Conservation (phyloP, 2,797 vertebrate genomes). For the Clarias pachynema region DNA sequence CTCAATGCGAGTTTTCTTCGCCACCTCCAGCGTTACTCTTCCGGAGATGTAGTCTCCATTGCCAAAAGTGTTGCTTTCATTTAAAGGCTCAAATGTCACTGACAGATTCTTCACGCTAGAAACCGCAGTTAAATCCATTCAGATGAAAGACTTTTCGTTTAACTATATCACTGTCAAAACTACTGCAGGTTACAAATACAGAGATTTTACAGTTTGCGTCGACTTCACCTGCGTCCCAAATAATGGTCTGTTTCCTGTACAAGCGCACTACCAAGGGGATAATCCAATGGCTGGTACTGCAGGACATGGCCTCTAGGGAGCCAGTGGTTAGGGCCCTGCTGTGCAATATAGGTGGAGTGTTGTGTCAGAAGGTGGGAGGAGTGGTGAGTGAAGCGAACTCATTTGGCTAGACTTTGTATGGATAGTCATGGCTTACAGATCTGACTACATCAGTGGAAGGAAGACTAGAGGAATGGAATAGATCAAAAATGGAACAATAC, state of each 20-base stretch:
- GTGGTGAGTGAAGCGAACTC: neutral
- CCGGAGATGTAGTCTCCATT: conserved; percentile 64
- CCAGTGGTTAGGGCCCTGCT: neutral
- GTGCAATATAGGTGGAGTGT: neutral
- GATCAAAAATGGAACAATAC: too few relatives aligned
- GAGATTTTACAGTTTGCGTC: neutral
- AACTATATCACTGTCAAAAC: neutral
- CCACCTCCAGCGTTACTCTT: conserved; percentile 59
- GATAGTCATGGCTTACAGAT: too few relatives aligned
- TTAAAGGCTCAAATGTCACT: conserved; percentile 49
- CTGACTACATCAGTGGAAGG: too few relatives aligned
- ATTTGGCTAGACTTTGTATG: neutral
- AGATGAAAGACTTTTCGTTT: too few relatives aligned
- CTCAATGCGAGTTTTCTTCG: conserved; percentile 58
- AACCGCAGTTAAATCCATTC: conserved; percentile 51
- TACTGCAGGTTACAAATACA: neutral
- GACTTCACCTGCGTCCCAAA: neutral
- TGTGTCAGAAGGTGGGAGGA: neutral
- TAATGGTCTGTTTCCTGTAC: neutral
- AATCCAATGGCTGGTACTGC: neutral
- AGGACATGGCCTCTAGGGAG: neutral
- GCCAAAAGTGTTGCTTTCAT: conserved; percentile 59
- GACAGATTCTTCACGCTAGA: conserved; percentile 60
- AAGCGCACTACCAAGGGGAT: neutral
- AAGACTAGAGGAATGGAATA: too few relatives aligned